phyloP scores from a whole-genome alignment of 2,113 vertebrate genomes.

The Pedetes capensis region DNA sequence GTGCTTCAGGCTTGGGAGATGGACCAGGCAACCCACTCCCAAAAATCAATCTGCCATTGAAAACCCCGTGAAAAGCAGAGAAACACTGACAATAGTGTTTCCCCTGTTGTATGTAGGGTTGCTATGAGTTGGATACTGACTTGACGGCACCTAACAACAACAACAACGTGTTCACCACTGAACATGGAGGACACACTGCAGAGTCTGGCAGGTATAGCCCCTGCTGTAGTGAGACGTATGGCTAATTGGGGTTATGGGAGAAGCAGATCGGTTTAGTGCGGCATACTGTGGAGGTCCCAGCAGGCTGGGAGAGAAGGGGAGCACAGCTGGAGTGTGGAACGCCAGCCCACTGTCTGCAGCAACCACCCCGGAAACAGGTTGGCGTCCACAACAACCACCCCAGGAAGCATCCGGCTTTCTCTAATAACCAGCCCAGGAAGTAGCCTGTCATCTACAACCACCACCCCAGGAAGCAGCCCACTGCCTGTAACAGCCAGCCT shows the following conservation, averaged over 20 bases:
- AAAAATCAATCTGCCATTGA: too few relatives aligned
- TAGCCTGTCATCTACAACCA: neutral
- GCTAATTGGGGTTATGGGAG: neutral
- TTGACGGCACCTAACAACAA: too few relatives aligned
- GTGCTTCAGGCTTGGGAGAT: too few relatives aligned
- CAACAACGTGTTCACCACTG: neutral
- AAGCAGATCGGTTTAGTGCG: neutral
- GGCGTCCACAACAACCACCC: neutral
- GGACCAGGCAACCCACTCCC: too few relatives aligned
- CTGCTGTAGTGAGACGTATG: neutral
- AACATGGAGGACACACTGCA: neutral
- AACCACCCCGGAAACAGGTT: too few relatives aligned
- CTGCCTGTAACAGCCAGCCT: neutral
- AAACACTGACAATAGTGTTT: too few relatives aligned
- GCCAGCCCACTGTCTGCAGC: neutral
- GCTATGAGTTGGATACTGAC: too few relatives aligned
- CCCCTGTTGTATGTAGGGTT: too few relatives aligned
- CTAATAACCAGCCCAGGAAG: neutral
- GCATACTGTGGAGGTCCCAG: neutral
- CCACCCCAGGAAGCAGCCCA: neutral
- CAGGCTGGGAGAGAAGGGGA: neutral
- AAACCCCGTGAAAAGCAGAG: too few relatives aligned
- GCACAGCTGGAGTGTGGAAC: neutral
- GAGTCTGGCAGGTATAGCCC: too few relatives aligned
- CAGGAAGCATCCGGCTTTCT: neutral